Base-by-base conservation (phyloP, 2,888 invertebrate species). In the Acanthacorydalis orientalis region DNA sequence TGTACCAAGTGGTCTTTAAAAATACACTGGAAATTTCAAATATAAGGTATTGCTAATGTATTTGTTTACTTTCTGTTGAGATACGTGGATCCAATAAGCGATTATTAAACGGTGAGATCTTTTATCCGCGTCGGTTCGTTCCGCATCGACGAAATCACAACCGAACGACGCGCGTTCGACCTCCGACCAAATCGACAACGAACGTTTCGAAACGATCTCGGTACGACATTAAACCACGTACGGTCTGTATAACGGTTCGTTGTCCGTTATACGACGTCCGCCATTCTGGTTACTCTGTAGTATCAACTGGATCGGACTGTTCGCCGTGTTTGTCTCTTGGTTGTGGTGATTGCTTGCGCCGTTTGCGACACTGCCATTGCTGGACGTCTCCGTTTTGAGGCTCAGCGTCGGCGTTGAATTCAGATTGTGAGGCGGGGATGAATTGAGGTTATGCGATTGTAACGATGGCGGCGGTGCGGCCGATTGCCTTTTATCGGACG, bases 241-340 rank as follows among this genome's bases (percentile, higher is more conserved):
- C 14, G 69, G 69, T 55, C 69, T 57, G 54, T 70, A 70, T 12
- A 70, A 60, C 45, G 66, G 58, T 59, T 70, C 69, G 40, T 58
- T 62, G 43, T 65, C 65, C 48, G 59, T 58, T 14, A 59, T 51
- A 56, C 63, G 63, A 50, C 60, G 53, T 14, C 42, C 14, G 34
- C 43, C 46, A 49, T 43, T 43, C 50, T 53, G 8, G 40, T 40
- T 44, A 49, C 39, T 43, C 50, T 53, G 8, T 47, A 39, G 32
- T 48, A 37, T 40, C 39, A 35, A 35, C 46, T 11, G 42, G 14
- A 35, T 50, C 48, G 45, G 44, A 16, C 23, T 37, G 48, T 47
- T 50, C 1, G 51, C 40, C 1, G 48, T 48, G 9, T 49, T 50
- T 42, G 42, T 50, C 10, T 39, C 39, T 4, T 14, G 33, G 8